phyloP scores from a whole-genome alignment of 2,888 invertebrate genomes.

The Acrobasis suavella region DNA sequence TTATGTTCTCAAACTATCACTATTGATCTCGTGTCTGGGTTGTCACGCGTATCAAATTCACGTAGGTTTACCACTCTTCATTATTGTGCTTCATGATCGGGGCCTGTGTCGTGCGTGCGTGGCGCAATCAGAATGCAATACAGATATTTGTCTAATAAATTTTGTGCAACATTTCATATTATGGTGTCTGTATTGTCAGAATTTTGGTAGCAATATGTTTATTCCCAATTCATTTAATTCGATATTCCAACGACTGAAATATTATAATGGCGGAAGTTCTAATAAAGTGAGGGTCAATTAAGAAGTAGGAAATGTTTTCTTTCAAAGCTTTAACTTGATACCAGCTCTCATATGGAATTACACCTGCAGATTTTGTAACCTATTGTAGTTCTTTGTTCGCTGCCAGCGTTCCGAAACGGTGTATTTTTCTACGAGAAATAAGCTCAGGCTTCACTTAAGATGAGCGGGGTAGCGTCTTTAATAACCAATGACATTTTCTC shows the following conservation, averaged over 20 bases:
- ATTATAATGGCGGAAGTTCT: conserved; percentile 4
- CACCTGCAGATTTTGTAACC: neutral
- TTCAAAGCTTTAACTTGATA: conserved; percentile 17
- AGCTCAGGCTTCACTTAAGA: no score
- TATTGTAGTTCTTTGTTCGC: neutral
- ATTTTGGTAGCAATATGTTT: neutral
- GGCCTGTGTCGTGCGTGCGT: neutral
- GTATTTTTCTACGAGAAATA: neutral
- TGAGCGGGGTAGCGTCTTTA: no score
- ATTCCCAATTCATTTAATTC: neutral
- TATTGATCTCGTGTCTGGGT: conserved; percentile 37
- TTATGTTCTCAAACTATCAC: conserved; percentile 37
- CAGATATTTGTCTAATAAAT: conserved; percentile 6
- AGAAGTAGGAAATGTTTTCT: conserved; percentile 17
- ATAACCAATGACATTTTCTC: no score
- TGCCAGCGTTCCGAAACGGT: neutral
- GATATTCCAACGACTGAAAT: conserved; percentile 1
- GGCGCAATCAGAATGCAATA: conserved; percentile 15
- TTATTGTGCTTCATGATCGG: conserved; percentile 29
- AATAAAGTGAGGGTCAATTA: conserved; percentile 4
- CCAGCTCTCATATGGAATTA: conserved; percentile 1
- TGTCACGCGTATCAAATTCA: conserved; percentile 42
- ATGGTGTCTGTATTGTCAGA: neutral
- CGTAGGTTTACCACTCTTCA: conserved; percentile 27
- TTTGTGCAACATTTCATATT: neutral